Evolutionary conservation across 2,113 vertebrate species (phyloP), one percentile per base, ranked within the genome.

Genomic region (Columbina picui): DNA sequence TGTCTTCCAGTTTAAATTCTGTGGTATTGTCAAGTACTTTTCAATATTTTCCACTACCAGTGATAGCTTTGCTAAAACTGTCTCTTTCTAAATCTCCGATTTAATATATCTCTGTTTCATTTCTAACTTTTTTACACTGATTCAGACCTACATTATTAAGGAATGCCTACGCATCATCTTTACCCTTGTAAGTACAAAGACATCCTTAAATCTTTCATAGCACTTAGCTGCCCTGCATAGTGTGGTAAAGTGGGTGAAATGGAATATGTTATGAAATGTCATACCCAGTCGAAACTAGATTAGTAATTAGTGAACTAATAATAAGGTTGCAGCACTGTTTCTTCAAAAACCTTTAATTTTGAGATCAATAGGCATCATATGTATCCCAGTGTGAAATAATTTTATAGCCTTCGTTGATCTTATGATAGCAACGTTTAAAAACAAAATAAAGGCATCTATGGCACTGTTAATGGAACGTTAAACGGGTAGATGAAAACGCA

Each of bases 271-370:
- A 90, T 45, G 76, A 96, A 93, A 95, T 94, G 73, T 83, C 92
- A 86, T 57, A 83, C 29, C 19, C 76, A 85, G 55, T 83, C 68
- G 67, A 95, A 94, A 95, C 41, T 92, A 73, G 61, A 74, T 89
- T 86, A 91, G 73, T 84, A 96, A 95, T 97, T 94, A 97, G 73
- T 77, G 89, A 95, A 95, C 68, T 93, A 96, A 96, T 88, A 93
- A 93, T 91, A 87, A 89, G 45, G 73, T 76, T 96, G 56, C 65
- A 88, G 45, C 23, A 68, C 43, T 69, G 12, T 87, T 96, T 94
- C 91, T 84, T 78, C 90, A 80, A 87, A 96, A 96, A 96, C 77
- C 88, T 86, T 96, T 94, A 87, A 95, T 96, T 97, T 96, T 39
- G 9, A 88, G 90, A 96, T 95, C 90, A 92, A 64, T 85, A 96